phyloP scores from a whole-genome alignment of 2,888 invertebrate genomes.

The Melanargia galathea region DNA sequence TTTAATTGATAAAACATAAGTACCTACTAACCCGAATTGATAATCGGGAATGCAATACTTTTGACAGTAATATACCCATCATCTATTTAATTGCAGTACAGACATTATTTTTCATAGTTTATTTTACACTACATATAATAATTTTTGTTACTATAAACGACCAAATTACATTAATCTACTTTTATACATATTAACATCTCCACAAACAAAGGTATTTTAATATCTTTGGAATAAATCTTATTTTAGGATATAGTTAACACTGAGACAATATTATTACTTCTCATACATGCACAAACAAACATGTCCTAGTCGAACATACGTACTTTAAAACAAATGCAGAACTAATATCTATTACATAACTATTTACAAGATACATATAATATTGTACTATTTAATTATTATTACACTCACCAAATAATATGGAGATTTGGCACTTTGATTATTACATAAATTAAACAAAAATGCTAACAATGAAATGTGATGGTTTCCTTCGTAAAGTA shows the following conservation, averaged over 20 bases:
- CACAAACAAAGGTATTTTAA: constrained; percentile 12
- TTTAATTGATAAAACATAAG: background rate
- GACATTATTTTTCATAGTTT: background rate
- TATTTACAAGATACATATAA: constrained; percentile 19
- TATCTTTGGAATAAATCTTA: constrained; percentile 37
- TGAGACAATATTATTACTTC: constrained; percentile 18
- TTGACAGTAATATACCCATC: background rate
- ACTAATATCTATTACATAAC: constrained; percentile 10
- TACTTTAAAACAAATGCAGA: constrained; percentile 8
- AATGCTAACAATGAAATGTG: constrained; percentile 3
- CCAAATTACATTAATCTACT: constrained; percentile 23
- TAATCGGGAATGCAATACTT: background rate
- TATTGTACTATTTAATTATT: background rate
- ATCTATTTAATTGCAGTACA: background rate
- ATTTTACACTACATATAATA: constrained; percentile 1
- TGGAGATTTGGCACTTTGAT: background rate
- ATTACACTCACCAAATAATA: constrained; percentile 5
- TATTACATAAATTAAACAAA: constrained; percentile 1
- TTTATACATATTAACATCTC: constrained; percentile 28
- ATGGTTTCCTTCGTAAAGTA: background rate
- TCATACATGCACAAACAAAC: constrained; percentile 16
- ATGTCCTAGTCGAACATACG: background rate
- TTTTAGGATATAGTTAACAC: constrained; percentile 18
- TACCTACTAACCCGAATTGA: background rate
- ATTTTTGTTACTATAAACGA: constrained; percentile 5